These are phyloP conservation scores for Euspilapteryx auroguttella DNA, from an alignment of 2,888 invertebrate genomes.

Conservation along the genomic window DNA sequence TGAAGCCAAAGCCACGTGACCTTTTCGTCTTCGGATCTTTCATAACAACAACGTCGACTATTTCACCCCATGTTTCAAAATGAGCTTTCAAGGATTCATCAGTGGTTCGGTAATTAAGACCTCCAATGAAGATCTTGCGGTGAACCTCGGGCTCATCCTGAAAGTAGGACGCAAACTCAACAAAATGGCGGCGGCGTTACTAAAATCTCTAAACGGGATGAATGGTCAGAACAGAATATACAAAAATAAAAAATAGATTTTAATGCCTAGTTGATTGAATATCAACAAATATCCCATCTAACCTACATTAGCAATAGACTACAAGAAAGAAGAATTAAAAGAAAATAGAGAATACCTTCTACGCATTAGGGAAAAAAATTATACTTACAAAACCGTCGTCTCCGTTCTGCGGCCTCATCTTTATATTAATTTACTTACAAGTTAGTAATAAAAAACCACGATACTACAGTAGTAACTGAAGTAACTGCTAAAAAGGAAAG, in stretches of 20 bases:
- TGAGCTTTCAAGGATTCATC: slow-evolving; percentile 93
- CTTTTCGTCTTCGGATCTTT: slow-evolving; percentile 93
- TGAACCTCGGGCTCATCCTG: slow-evolving; percentile 80
- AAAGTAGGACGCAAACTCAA: slow-evolving; percentile 33
- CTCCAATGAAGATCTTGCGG: slow-evolving; percentile 94
- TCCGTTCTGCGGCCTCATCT: slow-evolving; percentile 51
- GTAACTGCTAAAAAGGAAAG: too few species aligned
- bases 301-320: too few species aligned
- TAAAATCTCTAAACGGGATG: slow-evolving; percentile 5
- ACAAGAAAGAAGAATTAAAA: too few species aligned
- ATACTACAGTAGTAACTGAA: too few species aligned
- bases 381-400: slow-evolving; percentile 51
- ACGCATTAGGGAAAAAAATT: too few species aligned
- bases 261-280: too few species aligned
- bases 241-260: too few species aligned
- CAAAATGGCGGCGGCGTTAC: slow-evolving; percentile 47
- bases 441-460: too few species aligned
- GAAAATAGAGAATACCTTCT: too few species aligned
- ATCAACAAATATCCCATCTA: too few species aligned
- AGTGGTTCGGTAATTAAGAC: slow-evolving; percentile 91
- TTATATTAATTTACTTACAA: neutral
- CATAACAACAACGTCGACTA: slow-evolving; percentile 96
- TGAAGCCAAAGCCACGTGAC: slow-evolving; percentile 97
- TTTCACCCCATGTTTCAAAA: slow-evolving; percentile 96
- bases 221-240: too few species aligned